phyloP scores from a whole-genome alignment of 2,797 vertebrate genomes.

The Phaenicophaeus curvirostris region DNA sequence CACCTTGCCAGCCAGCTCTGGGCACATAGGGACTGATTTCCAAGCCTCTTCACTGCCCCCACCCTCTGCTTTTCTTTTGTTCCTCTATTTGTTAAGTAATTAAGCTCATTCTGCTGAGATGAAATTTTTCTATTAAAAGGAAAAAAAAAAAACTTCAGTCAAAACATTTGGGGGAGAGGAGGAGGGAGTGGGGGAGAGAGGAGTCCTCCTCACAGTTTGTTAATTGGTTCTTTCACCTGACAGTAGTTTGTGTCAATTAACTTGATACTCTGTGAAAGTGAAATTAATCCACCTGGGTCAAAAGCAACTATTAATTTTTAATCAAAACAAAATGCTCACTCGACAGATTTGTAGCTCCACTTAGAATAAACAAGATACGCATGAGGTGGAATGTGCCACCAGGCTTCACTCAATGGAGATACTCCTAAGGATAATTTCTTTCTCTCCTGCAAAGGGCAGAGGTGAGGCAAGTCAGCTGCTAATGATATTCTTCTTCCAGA shows the following conservation, averaged over 20 bases:
- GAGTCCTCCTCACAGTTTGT: conserved; percentile 68
- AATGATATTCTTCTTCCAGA: not conserved
- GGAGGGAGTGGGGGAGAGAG: conserved; percentile 3
- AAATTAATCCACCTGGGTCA: conserved; percentile 82
- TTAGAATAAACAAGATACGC: conserved; percentile 64
- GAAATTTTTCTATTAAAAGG: conserved; percentile 58
- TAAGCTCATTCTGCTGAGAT: conserved; percentile 65
- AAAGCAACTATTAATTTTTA: conserved; percentile 84
- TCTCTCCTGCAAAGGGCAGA: conserved; percentile 17
- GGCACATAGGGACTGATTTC: not conserved
- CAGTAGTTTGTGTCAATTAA: conserved; percentile 82
- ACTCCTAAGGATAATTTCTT: conserved; percentile 34
- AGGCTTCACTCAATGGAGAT: not conserved
- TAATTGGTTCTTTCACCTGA: conserved; percentile 83
- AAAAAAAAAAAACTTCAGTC: conserved; percentile 11
- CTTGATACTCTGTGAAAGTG: conserved; percentile 78
- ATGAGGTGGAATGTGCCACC: conserved; percentile 36
- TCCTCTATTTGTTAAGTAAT: conserved; percentile 61
- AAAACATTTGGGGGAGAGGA: conserved; percentile 67
- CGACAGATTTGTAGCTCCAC: conserved; percentile 72
- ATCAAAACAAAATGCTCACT: conserved; percentile 80
- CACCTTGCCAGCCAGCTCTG: not conserved
- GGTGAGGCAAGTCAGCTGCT: conserved; percentile 1
- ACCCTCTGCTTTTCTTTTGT: conserved; percentile 7
- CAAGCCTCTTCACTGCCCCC: not conserved